phyloP scores from a whole-genome alignment of 2,797 vertebrate species.

The Ispidina picta region DNA sequence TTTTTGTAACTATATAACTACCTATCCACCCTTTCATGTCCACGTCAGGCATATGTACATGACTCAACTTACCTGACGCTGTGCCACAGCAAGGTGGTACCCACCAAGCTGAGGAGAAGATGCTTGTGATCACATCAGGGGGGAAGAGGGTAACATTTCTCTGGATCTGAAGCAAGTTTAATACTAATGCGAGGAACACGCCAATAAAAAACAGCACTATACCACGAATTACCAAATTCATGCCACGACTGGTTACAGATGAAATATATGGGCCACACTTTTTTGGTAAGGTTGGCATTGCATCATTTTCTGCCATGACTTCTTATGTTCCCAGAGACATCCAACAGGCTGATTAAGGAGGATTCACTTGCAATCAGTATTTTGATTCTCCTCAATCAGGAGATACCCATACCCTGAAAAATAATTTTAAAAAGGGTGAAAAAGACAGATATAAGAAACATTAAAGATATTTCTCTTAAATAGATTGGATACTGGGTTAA shows the following conservation, averaged over 20 bases:
- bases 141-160: slow-evolving; percentile 95
- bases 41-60: not conserved
- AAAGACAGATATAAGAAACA: not conserved
- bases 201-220: slow-evolving; percentile 91
- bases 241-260: slow-evolving; percentile 84
- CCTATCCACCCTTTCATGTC: not conserved
- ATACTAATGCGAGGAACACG: slow-evolving; percentile 91
- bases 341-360: slow-evolving; percentile 27
- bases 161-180: slow-evolving; percentile 95
- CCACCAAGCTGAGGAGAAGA: slow-evolving; percentile 97
- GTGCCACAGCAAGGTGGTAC: slow-evolving; percentile 94
- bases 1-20: not conserved
- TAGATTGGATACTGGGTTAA: not conserved
- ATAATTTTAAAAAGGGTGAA: slow-evolving; percentile 8
- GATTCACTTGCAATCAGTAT: slow-evolving; percentile 19
- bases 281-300: slow-evolving; percentile 62
- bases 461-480: not conserved
- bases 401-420: slow-evolving; percentile 73
- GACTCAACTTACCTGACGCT: slow-evolving; percentile 86
- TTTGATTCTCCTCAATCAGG: slow-evolving; percentile 47
- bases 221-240: slow-evolving; percentile 89
- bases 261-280: slow-evolving; percentile 85
- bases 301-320: slow-evolving; percentile 79
- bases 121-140: slow-evolving; percentile 92
- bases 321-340: slow-evolving; percentile 60